These are phyloP conservation scores for Geophilus truncorum DNA, from an alignment of 2,888 invertebrate genomes.

Conservation along the genomic window DNA sequence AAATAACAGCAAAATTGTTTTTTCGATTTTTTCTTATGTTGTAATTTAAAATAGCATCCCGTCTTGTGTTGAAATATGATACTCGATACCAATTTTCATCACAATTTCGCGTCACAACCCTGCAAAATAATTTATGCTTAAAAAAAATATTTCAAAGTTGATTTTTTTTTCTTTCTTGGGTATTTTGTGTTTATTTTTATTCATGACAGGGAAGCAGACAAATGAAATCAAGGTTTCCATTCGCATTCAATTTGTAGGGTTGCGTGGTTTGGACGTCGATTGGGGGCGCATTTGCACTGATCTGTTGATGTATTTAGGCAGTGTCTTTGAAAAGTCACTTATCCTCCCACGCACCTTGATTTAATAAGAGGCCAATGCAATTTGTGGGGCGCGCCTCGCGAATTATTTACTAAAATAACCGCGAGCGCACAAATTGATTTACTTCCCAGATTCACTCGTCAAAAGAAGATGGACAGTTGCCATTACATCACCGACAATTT, in stretches of 20 bases:
- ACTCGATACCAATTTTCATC: too few relatives aligned
- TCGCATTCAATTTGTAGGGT: neutral
- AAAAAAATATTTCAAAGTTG: too few relatives aligned
- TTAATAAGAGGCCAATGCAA: constrained; percentile 10
- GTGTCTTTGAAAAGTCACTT: constrained; percentile 21
- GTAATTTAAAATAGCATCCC: too few relatives aligned
- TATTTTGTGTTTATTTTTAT: neutral
- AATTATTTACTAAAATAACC: constrained; percentile 4
- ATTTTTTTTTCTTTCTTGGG: neutral
- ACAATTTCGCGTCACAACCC: too few relatives aligned
- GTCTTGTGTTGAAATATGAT: too few relatives aligned
- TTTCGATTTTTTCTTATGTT: too few relatives aligned
- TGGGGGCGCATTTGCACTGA: neutral
- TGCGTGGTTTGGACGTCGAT: neutral
- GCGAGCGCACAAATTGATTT: neutral
- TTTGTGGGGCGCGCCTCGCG: neutral
- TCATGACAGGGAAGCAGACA: neutral
- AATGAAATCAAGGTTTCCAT: constrained; percentile 5
- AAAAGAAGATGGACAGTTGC: neutral
- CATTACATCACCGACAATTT: neutral
- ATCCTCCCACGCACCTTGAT: neutral
- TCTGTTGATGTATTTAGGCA: constrained; percentile 1
- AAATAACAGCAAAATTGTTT: too few relatives aligned
- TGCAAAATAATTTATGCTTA: too few relatives aligned
- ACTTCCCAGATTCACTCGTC: neutral